phyloP scores from a whole-genome alignment of 1,140 invertebrate species.

The Ptiloglossa arizonensis region DNA sequence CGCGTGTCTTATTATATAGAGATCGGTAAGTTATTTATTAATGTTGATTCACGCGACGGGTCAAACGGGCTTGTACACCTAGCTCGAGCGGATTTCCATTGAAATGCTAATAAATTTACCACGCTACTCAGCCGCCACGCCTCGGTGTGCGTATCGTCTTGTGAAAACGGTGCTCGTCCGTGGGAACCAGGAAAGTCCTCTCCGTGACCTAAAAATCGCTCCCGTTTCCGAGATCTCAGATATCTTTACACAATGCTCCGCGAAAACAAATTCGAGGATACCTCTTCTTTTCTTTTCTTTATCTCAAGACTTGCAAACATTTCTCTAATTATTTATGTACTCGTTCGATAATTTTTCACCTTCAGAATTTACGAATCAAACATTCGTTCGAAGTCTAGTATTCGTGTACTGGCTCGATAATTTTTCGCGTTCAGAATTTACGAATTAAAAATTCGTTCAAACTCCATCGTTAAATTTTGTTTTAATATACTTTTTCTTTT shows the following conservation, averaged over 20 bases:
- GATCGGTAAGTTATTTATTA: constrained; percentile 51
- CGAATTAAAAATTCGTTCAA: too few species aligned
- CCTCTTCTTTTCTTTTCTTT: too few species aligned
- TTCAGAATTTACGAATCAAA: too few species aligned
- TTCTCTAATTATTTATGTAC: too few species aligned
- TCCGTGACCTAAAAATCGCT: constrained; percentile 2
- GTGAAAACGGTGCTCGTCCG: neutral
- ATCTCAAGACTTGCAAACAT: too few species aligned
- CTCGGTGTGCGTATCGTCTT: constrained; percentile 43
- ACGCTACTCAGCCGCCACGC: constrained; percentile 13
- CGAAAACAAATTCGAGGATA: too few species aligned
- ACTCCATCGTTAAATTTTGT: too few species aligned
- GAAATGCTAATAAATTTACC: constrained; percentile 61
- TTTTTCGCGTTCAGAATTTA: too few species aligned
- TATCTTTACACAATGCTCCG: too few species aligned
- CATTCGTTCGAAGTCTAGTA: too few species aligned
- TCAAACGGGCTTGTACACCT: constrained; percentile 7
- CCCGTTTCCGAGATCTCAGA: neutral
- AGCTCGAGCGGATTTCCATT: constrained; percentile 44
- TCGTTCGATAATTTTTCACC: neutral
- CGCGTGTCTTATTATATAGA: neutral
- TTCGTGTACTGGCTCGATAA: too few species aligned
- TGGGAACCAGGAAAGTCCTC: neutral
- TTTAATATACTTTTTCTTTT: too few species aligned
- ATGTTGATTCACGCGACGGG: neutral